A percentile compares a stretch with the other conserved stretches of the same genome.
phyloP scores from a whole-genome alignment of 2,113 vertebrate genomes.

The Rhadina sibilatrix region DNA sequence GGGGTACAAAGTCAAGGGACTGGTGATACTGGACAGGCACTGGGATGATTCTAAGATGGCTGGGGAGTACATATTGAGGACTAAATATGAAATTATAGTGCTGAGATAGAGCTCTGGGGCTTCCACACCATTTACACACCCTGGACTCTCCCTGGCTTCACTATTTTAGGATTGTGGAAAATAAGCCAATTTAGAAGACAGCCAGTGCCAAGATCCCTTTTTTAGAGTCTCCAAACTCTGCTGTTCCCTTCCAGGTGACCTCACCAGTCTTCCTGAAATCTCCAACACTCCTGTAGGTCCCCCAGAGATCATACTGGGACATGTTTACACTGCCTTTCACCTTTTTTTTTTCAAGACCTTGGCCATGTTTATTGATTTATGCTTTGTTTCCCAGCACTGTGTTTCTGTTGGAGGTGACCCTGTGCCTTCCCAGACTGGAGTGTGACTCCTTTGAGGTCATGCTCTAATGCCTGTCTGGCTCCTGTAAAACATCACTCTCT shows the following conservation, averaged over 20 bases:
- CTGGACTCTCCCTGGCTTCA: not conserved
- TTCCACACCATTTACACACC: not conserved
- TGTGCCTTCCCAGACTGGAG: not conserved
- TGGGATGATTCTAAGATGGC: not conserved
- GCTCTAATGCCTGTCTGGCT: not conserved
- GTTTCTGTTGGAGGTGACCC: slow-evolving; percentile 5
- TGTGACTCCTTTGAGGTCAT: not conserved
- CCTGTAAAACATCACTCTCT: slow-evolving; percentile 4
- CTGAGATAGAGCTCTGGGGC: not conserved
- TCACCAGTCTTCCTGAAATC: not conserved
- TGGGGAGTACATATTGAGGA: not conserved
- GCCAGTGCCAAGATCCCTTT: not conserved
- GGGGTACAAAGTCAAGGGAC: not conserved
- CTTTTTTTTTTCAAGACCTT: slow-evolving; percentile 41
- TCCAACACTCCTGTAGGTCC: not conserved
- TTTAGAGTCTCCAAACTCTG: not conserved
- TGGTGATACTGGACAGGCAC: not conserved
- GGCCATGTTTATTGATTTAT: slow-evolving; percentile 37
- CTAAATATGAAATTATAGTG: not conserved
- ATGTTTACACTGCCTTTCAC: slow-evolving; percentile 31
- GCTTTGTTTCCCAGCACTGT: slow-evolving; percentile 11
- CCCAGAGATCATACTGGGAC: not conserved
- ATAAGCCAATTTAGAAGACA: not conserved
- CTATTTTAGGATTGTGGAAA: not conserved
- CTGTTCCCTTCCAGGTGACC: not conserved